A percentile compares a stretch with the other conserved stretches of the same genome.
These are phyloP conservation scores for Leucopsar rothschildi DNA, from an alignment of 2,113 vertebrate genomes.

Conservation along the genomic window DNA sequence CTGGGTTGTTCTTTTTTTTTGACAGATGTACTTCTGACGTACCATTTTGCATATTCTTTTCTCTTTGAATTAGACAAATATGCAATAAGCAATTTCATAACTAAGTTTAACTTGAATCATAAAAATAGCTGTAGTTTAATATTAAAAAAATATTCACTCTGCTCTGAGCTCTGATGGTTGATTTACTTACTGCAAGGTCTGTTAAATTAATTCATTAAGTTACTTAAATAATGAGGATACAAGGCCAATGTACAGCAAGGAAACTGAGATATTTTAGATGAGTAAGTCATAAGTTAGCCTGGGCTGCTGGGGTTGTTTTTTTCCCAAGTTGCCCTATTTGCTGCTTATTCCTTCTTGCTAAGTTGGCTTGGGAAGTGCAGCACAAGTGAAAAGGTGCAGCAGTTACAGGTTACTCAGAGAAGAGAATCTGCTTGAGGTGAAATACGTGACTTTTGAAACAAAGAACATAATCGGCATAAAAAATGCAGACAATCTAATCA, in stretches of 20 bases:
- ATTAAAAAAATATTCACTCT: constrained; percentile 16
- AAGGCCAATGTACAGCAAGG: background rate
- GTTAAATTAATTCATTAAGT: constrained; percentile 42
- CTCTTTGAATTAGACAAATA: background rate
- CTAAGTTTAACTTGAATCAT: constrained; percentile 10
- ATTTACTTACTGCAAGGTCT: constrained; percentile 34
- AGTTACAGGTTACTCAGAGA: background rate
- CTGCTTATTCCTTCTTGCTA: background rate
- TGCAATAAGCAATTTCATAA: constrained; percentile 6
- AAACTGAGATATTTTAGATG: background rate
- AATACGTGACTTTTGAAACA: background rate
- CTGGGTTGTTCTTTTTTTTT: background rate
- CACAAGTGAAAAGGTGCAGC: background rate
- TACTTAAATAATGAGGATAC: background rate
- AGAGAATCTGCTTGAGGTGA: background rate
- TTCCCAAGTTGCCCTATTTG: background rate
- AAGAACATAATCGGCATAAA: background rate
- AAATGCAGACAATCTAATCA: background rate
- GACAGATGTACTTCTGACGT: background rate
- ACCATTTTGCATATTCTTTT: background rate
- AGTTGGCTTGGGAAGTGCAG: background rate
- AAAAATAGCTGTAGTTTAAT: constrained; percentile 1
- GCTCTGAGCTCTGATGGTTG: constrained; percentile 12
- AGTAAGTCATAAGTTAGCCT: background rate
- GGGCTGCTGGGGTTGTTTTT: background rate